These are phyloP conservation scores for Alloscopus bannaensis DNA, from an alignment of 2,888 invertebrate species.

Conservation along the genomic window DNA sequence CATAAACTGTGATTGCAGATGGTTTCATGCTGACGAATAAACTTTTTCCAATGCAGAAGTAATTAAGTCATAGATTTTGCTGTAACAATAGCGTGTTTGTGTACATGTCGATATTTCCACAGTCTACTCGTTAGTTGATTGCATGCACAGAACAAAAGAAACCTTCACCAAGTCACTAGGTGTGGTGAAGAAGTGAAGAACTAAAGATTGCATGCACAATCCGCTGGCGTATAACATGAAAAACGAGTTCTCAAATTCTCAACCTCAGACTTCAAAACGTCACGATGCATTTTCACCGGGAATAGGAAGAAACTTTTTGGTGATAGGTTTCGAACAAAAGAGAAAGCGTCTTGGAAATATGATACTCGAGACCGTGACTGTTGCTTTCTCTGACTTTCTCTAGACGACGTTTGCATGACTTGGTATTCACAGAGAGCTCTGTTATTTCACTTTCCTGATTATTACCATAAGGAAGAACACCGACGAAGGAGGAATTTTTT, in stretches of 20 bases:
- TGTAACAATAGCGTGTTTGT: no score
- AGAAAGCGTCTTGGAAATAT: no score
- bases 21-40: no score
- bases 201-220: slow-evolving; percentile 52
- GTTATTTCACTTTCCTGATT: neutral
- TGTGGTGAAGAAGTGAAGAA: no score
- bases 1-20: no score
- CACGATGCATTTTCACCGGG: slow-evolving; percentile 33
- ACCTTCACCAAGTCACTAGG: no score
- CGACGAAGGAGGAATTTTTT: slow-evolving; percentile 10
- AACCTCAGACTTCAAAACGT: slow-evolving; percentile 23
- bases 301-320: neutral
- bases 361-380: no score
- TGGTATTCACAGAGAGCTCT: slow-evolving; percentile 2
- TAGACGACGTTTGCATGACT: slow-evolving; percentile 29
- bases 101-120: no score
- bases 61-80: no score
- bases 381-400: slow-evolving; percentile 35
- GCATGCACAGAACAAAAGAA: no score
- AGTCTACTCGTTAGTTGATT: no score
- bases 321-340: slow-evolving; percentile 20
- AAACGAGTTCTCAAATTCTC: slow-evolving; percentile 39
- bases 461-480: slow-evolving; percentile 12
- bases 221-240: slow-evolving; percentile 32
- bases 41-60: no score